phyloP scores from a whole-genome alignment of 2,113 vertebrate species.

The Etia nguti region DNA sequence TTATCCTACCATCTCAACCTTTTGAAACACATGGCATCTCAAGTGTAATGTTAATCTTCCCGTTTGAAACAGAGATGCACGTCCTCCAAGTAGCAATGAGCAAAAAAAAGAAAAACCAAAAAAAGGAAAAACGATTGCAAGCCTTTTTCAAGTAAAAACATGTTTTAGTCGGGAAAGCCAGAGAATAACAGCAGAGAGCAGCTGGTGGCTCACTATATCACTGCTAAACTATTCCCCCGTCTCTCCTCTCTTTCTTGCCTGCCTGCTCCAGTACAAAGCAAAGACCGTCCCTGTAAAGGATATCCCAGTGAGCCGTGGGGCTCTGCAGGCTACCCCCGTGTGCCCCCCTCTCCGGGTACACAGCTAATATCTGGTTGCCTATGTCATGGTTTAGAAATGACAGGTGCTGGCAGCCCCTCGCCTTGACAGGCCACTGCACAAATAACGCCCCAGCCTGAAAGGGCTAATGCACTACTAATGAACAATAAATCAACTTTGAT shows the following conservation, averaged over 20 bases:
- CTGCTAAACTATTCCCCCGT: constrained; percentile 58
- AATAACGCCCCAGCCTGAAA: constrained; percentile 93
- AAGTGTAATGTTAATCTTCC: constrained; percentile 51
- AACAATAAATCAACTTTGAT: constrained; percentile 99
- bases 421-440: constrained; percentile 92
- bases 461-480: constrained; percentile 98
- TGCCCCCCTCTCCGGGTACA: constrained; percentile 38
- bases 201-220: constrained; percentile 64
- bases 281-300: constrained; percentile 53
- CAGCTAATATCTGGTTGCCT: constrained; percentile 79
- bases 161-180: constrained; percentile 19
- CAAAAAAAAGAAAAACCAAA: background rate
- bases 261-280: constrained; percentile 48
- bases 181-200: constrained; percentile 58
- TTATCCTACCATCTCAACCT: constrained; percentile 40
- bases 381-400: constrained; percentile 87
- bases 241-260: constrained; percentile 24
- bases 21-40: constrained; percentile 47
- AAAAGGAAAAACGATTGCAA: background rate
- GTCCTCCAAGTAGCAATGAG: background rate
- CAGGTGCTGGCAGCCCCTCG: constrained; percentile 90
- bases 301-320: constrained; percentile 53
- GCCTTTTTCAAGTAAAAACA: constrained; percentile 51
- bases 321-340: constrained; percentile 26
- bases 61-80: constrained; percentile 30